Conservation (phyloP, 2,113 vertebrate genomes). For the Gallinago jamesoni region DNA sequence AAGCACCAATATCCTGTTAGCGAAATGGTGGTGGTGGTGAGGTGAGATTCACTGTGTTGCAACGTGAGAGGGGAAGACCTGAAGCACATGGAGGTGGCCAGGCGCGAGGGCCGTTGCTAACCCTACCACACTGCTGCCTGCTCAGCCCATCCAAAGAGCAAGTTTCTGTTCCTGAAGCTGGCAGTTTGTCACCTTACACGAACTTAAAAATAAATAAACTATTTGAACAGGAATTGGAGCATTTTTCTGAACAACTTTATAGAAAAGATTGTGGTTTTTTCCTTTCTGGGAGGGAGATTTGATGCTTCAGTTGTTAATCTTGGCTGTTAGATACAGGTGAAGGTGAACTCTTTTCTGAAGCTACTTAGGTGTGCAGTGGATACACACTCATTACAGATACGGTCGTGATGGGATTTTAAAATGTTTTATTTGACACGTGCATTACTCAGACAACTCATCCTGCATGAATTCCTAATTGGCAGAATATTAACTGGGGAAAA, state of each 20-base stretch:
- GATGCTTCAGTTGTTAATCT: background rate
- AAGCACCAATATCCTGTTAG: background rate
- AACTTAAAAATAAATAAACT: background rate
- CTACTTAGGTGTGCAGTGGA: background rate
- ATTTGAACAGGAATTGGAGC: background rate
- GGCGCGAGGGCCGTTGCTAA: background rate
- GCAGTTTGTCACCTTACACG: background rate
- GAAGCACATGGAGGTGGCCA: accelerated
- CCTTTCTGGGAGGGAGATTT: background rate
- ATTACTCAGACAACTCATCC: background rate
- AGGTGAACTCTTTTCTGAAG: background rate
- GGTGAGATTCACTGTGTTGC: background rate
- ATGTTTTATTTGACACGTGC: background rate
- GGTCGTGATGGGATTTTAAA: background rate
- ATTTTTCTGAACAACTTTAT: background rate
- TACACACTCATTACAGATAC: background rate
- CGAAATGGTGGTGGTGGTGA: background rate
- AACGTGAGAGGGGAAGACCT: background rate
- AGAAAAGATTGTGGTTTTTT: background rate
- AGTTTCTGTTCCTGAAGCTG: background rate
- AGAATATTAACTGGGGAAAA: background rate
- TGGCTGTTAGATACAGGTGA: background rate
- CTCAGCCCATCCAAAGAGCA: background rate
- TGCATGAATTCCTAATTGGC: background rate
- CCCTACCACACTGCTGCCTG: background rate